These are phyloP conservation scores for Autographa gamma DNA, from an alignment of 2,888 invertebrate genomes.

Conservation along the genomic window DNA sequence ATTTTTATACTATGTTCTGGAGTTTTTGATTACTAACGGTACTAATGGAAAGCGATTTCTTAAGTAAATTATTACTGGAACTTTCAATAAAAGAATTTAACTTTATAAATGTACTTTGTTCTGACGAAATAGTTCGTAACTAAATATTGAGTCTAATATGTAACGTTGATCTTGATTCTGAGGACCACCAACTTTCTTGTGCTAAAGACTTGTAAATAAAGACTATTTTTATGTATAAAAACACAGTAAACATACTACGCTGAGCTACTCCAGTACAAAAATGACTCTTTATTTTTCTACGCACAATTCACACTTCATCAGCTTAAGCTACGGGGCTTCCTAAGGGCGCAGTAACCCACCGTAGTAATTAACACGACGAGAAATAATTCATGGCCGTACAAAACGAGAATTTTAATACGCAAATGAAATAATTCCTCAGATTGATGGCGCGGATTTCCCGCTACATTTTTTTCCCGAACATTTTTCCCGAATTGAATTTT, in stretches of 20 bases:
- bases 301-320: constrained; percentile 32
- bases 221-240: too few relatives aligned
- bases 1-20: too few relatives aligned
- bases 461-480: constrained; percentile 69
- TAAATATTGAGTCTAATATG: too few relatives aligned
- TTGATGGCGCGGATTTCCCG: constrained; percentile 85
- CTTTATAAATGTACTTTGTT: too few relatives aligned
- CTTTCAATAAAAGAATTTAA: too few relatives aligned
- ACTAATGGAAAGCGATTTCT: too few relatives aligned
- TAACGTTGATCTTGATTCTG: too few relatives aligned
- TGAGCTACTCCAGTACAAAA: not conserved
- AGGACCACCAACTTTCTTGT: too few relatives aligned
- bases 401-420: constrained; percentile 88
- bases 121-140: too few relatives aligned
- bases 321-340: constrained; percentile 62
- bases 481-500: constrained; percentile 83
- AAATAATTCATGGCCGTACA: constrained; percentile 86
- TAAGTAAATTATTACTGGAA: too few relatives aligned
- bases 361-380: constrained; percentile 82
- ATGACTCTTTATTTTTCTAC: constrained; percentile 5
- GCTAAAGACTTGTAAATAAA: too few relatives aligned
- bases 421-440: constrained; percentile 88
- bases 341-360: constrained; percentile 76
- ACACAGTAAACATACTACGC: not conserved
- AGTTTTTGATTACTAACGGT: too few relatives aligned